phyloP scores from a whole-genome alignment of 2,888 invertebrate species.

The Caprella mutica region DNA sequence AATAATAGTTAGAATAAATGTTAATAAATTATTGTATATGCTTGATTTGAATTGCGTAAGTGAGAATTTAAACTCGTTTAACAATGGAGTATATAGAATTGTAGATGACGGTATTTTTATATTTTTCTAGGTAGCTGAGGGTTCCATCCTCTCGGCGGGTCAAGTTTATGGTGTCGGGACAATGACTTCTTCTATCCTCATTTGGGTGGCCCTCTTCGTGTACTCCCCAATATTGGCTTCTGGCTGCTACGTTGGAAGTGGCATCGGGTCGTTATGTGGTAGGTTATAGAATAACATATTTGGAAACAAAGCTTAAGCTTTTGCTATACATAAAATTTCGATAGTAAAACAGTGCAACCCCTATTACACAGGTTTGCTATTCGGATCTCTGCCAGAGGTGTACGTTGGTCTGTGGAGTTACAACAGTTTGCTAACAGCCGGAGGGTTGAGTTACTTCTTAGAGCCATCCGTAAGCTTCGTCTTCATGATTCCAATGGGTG shows the following conservation, averaged over 20 bases:
- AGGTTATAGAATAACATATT: too few relatives aligned
- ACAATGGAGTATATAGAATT: too few relatives aligned
- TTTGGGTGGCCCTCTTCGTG: slow-evolving; percentile 20
- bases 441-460: slow-evolving; percentile 18
- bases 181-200: slow-evolving; percentile 21
- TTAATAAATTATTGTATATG: too few relatives aligned
- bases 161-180: slow-evolving; percentile 27
- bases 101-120: too few relatives aligned
- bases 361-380: too few relatives aligned
- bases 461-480: slow-evolving; percentile 10
- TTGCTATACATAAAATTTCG: too few relatives aligned
- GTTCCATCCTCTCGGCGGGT: slow-evolving; percentile 19
- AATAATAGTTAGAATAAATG: too few relatives aligned
- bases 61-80: too few relatives aligned
- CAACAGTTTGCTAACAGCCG: slow-evolving; percentile 19
- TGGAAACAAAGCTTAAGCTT: too few relatives aligned
- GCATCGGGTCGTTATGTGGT: slow-evolving; percentile 11
- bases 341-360: too few relatives aligned
- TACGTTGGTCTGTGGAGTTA: slow-evolving; percentile 28
- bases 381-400: slow-evolving; percentile 14
- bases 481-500: slow-evolving; percentile 10
- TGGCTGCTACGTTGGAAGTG: slow-evolving; percentile 18
- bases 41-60: too few relatives aligned
- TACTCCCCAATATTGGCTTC: slow-evolving; percentile 23
- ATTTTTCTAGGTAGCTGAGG: slow-evolving; percentile 29